Base-by-base conservation (phyloP, 92 coral and sea anemone species). In the Pocillopora grandis region DNA sequence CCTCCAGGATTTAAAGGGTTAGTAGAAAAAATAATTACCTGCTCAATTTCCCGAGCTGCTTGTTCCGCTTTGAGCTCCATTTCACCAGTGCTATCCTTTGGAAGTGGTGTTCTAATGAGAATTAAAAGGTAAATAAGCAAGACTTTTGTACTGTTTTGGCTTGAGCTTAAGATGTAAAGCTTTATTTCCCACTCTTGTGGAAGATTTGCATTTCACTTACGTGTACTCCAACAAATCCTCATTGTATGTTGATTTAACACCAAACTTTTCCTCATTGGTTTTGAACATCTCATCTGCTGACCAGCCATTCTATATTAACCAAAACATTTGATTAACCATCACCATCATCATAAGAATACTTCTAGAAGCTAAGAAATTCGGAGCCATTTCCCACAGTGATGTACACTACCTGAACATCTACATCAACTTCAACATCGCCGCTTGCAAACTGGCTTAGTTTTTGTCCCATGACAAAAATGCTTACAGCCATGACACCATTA, bases 31-130 rank as follows among this genome's bases (percentile, higher is more conserved):
- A 13, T 49, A 12, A 76, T 48, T 61, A 91, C 94, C 91, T 91
- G 77, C 73, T 91, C 94, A 84, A 91, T 91, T 77, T 91, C 94
- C 12, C 89, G 84, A 21, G 91, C 94, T 36, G 84, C 63, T 42
- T 75, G 79, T 58, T 87, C 94, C 56, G 94, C 94, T 81, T 75
- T 91, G 63, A 76, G 66, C 66, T 91, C 91, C 71, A 81, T 86
- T 59, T 88, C 94, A 36, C 56, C 60, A 9, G 79, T 82, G 73
- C 86, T 74, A n/a, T 83, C 86, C 63, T 82, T 82, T 20, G 86
- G 86, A 58, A 83, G 62, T 16, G 86, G 80, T 48, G 79, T 83
- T 23, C 86, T 83, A 59, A 49, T 48, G 55, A 23, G 15, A 42
- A 37, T 12, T 7, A 16, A 27, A 5, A 64, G 13, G 55, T 1